Percentiles rank a stretch among this genome's conserved stretches.
These are phyloP conservation scores for Antheraea mylitta DNA, from an alignment of 1,140 invertebrate species.

Conservation along the genomic window DNA sequence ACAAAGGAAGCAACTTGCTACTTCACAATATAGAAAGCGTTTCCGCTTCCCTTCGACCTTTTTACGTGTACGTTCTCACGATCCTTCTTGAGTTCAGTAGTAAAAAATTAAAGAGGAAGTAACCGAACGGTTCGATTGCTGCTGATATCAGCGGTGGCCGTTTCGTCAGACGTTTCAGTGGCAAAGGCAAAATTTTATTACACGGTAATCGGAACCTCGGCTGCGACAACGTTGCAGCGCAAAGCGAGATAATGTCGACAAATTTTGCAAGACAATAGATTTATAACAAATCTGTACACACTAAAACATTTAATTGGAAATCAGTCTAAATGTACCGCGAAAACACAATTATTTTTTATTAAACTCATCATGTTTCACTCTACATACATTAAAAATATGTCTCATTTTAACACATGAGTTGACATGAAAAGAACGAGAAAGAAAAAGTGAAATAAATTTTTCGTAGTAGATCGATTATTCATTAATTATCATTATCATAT, in stretches of 20 bases:
- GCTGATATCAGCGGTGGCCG: neutral
- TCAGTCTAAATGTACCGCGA: neutral
- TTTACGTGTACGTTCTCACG: slow-evolving; percentile 63
- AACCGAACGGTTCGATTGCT: slow-evolving; percentile 28
- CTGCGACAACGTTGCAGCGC: slow-evolving; percentile 9
- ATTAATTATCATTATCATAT: no score
- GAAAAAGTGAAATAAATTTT: no score
- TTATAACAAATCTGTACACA: neutral
- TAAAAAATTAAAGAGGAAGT: slow-evolving; percentile 52
- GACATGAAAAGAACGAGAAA: no score
- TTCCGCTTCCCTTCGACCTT: slow-evolving; percentile 64
- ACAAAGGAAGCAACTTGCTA: slow-evolving; percentile 64
- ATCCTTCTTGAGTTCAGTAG: slow-evolving; percentile 29
- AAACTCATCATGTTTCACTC: no score
- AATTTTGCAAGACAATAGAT: neutral
- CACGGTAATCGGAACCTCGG: slow-evolving; percentile 46
- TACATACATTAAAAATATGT: no score
- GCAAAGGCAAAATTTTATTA: slow-evolving; percentile 58
- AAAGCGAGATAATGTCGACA: slow-evolving; percentile 10
- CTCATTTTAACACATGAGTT: no score
- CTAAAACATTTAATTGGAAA: neutral
- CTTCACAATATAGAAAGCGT: slow-evolving; percentile 57
- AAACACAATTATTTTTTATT: no score
- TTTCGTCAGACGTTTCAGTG: slow-evolving; percentile 63
- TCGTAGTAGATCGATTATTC: no score